Percentiles rank a stretch among this genome's conserved stretches.
Evolutionary conservation across 2,888 invertebrate species (phyloP).

Genomic region (Tortrix viridana): DNA sequence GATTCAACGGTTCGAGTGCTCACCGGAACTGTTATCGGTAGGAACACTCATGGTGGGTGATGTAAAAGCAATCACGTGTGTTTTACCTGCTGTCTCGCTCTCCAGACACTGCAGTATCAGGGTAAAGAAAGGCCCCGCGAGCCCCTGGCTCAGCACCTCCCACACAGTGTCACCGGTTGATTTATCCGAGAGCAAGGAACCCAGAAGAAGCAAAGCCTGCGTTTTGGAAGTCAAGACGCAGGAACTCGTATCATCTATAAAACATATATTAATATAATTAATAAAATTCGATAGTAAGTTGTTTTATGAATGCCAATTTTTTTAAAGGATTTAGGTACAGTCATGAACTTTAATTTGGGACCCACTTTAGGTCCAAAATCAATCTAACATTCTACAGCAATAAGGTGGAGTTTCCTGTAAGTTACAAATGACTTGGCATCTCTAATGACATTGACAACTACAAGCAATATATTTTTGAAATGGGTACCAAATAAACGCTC

Average conservation of each 20-base stretch:
- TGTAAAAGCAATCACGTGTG: not conserved
- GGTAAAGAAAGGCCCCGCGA: conserved; percentile 52
- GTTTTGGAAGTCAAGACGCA: conserved; percentile 52
- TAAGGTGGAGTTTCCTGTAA: too few relatives aligned
- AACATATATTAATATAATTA: not conserved
- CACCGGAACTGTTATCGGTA: conserved; percentile 10
- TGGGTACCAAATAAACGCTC: too few relatives aligned
- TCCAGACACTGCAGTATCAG: conserved; percentile 62
- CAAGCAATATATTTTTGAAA: too few relatives aligned
- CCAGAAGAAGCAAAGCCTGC: conserved; percentile 60
- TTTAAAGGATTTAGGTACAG: too few relatives aligned
- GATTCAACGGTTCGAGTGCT: conserved; percentile 10
- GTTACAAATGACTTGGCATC: too few relatives aligned
- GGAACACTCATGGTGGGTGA: too few relatives aligned
- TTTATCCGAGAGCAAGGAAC: conserved; percentile 56
- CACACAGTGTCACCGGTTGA: conserved; percentile 60
- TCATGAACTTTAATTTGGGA: too few relatives aligned
- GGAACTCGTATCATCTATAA: conserved; percentile 55
- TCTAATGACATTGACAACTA: too few relatives aligned
- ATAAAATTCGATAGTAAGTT: too few relatives aligned
- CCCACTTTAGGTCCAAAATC: too few relatives aligned
- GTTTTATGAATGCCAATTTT: too few relatives aligned
- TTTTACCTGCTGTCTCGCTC: conserved; percentile 60
- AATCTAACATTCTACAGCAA: too few relatives aligned
- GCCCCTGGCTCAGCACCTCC: conserved; percentile 54